Percentiles rank a stretch among this genome's conserved stretches.
Conservation (phyloP, 1,140 invertebrate species). For the Paracyclopina nana region DNA sequence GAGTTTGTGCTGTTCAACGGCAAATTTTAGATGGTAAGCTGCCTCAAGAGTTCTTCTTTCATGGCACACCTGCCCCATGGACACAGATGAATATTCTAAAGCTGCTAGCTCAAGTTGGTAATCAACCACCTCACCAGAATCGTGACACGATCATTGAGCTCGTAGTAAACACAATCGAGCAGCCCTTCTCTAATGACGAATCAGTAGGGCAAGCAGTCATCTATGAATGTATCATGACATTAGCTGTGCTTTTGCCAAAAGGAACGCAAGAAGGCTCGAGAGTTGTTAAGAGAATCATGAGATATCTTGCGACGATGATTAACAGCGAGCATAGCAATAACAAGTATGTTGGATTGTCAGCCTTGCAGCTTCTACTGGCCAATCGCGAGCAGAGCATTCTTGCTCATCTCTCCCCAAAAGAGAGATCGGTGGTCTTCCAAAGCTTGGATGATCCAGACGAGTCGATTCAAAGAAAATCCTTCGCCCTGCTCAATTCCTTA, state of each 20-base stretch:
- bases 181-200: not conserved
- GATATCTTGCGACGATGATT: not conserved
- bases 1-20: not conserved
- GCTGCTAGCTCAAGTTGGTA: not conserved
- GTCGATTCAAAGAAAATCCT: slow-evolving; percentile 1
- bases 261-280: not conserved
- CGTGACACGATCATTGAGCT: not conserved
- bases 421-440: not conserved
- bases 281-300: not conserved
- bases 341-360: slow-evolving; percentile 9
- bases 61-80: slow-evolving; percentile 2
- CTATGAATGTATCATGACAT: slow-evolving; percentile 6
- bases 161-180: not conserved
- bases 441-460: slow-evolving; percentile 6
- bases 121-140: not conserved
- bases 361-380: not conserved
- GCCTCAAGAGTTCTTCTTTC: not conserved
- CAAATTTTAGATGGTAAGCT: slow-evolving; percentile 8
- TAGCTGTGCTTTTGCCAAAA: not conserved
- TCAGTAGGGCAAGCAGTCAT: not conserved
- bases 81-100: not conserved
- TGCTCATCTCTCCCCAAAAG: not conserved
- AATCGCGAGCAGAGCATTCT: too few species aligned
- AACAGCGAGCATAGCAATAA: not conserved
- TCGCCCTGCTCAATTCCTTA: not conserved